A percentile compares a stretch with the other conserved stretches of the same genome.
Conservation (phyloP, 2,888 invertebrate species). For the Tetrapedia diversipes region DNA sequence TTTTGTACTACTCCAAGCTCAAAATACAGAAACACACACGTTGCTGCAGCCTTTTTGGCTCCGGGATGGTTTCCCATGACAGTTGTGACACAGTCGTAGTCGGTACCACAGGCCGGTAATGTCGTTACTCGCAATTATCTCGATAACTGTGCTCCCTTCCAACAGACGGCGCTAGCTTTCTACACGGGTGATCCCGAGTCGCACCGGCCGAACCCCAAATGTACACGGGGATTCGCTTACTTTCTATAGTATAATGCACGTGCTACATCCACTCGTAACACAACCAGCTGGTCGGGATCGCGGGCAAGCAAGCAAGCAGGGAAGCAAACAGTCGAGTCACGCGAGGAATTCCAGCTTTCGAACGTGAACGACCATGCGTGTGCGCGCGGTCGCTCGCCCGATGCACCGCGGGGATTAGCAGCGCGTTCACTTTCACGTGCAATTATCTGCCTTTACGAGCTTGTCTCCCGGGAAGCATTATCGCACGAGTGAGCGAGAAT, state of each 20-base stretch:
- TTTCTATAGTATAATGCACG: slow-evolving; percentile 26
- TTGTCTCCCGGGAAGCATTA: slow-evolving; percentile 61
- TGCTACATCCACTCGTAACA: slow-evolving; percentile 19
- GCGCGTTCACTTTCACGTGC: slow-evolving; percentile 66
- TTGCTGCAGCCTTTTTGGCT: background rate
- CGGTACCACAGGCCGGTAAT: slow-evolving; percentile 14
- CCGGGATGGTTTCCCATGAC: background rate
- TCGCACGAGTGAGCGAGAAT: slow-evolving; percentile 27
- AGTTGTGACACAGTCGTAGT: background rate
- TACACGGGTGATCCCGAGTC: slow-evolving; percentile 24
- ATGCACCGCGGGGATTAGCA: slow-evolving; percentile 45
- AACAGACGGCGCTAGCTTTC: slow-evolving; percentile 36
- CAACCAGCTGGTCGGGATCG: slow-evolving; percentile 30
- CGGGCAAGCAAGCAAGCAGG: slow-evolving; percentile 23
- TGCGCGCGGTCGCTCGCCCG: slow-evolving; percentile 3
- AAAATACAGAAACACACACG: background rate
- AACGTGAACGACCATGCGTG: background rate
- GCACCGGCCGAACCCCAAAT: background rate
- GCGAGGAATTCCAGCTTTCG: slow-evolving; percentile 63
- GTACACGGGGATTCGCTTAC: slow-evolving; percentile 3
- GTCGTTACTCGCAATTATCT: slow-evolving; percentile 54
- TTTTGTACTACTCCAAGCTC: background rate
- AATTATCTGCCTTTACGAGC: slow-evolving; percentile 67
- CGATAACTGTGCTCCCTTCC: slow-evolving; percentile 32
- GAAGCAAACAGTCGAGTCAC: slow-evolving; percentile 56